Evolutionary conservation across 1,140 invertebrate species (phyloP).

Genomic region (Procambarus virginalis): DNA sequence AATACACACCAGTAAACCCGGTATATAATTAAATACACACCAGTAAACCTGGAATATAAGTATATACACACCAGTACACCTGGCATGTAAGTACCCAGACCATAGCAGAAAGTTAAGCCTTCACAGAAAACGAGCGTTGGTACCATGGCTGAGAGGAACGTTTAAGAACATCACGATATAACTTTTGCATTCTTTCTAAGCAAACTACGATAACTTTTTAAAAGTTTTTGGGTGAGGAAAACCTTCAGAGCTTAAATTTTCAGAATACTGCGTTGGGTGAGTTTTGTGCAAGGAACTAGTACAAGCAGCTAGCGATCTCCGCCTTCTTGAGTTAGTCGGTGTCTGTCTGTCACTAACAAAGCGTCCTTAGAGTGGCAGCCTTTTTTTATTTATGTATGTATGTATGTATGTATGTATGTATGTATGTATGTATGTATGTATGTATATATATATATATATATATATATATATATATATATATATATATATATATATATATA

Average conservation of each 20-base stretch:
- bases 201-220: slow-evolving; percentile 33
- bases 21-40: neutral
- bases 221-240: slow-evolving; percentile 40
- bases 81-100: neutral
- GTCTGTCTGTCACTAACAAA: slow-evolving; percentile 12
- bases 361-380: neutral
- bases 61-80: neutral
- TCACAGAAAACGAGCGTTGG: slow-evolving; percentile 38
- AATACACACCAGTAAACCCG: neutral
- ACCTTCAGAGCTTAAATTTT: slow-evolving; percentile 41
- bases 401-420: too few species aligned
- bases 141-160: slow-evolving; percentile 32
- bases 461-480: neutral
- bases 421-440: too few species aligned
- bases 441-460: neutral
- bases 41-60: neutral
- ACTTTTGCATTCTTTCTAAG: slow-evolving; percentile 34
- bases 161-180: slow-evolving; percentile 38
- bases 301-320: slow-evolving; percentile 41
- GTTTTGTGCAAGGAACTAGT: slow-evolving; percentile 36
- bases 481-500: slow-evolving; percentile 1
- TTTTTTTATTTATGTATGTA: neutral
- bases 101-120: neutral
- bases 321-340: neutral
- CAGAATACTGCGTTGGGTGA: slow-evolving; percentile 14